Evolutionary conservation across 2,113 vertebrate species (phyloP).

Genomic region (Emydocephalus ijimae): DNA sequence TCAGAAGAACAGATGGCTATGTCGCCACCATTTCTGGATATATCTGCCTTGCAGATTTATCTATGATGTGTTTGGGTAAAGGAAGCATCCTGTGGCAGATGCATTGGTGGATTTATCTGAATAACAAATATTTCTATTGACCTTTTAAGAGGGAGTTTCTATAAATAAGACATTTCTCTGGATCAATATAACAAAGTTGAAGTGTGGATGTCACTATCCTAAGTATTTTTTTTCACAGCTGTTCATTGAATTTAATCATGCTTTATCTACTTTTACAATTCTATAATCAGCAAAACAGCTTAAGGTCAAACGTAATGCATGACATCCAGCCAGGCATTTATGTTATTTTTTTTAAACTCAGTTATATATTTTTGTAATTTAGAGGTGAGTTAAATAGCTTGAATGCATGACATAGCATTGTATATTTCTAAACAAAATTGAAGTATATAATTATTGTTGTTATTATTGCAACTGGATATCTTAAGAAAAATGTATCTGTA

Average conservation of each 20-base stretch:
- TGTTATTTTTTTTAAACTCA: not conserved
- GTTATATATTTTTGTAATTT: not conserved
- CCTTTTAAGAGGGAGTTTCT: not conserved
- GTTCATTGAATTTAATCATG: not conserved
- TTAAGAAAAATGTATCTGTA: not conserved
- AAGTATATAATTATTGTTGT: not conserved
- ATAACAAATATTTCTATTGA: not conserved
- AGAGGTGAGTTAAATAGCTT: not conserved
- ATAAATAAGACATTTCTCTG: not conserved
- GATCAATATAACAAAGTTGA: not conserved
- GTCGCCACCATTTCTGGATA: not conserved
- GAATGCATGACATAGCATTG: not conserved
- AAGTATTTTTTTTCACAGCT: not conserved
- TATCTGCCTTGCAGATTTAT: not conserved
- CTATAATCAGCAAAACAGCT: slow-evolving; percentile 9
- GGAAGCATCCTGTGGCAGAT: not conserved
- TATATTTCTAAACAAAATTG: not conserved
- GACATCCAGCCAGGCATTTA: not conserved
- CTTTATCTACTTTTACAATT: not conserved
- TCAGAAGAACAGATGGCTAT: not conserved
- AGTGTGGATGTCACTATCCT: not conserved
- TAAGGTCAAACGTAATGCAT: not conserved
- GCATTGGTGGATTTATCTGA: not conserved
- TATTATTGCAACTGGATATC: not conserved
- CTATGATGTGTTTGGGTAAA: not conserved